Conservation (phyloP, 2,888 invertebrate genomes). For the Dryadula phaetusa region DNA sequence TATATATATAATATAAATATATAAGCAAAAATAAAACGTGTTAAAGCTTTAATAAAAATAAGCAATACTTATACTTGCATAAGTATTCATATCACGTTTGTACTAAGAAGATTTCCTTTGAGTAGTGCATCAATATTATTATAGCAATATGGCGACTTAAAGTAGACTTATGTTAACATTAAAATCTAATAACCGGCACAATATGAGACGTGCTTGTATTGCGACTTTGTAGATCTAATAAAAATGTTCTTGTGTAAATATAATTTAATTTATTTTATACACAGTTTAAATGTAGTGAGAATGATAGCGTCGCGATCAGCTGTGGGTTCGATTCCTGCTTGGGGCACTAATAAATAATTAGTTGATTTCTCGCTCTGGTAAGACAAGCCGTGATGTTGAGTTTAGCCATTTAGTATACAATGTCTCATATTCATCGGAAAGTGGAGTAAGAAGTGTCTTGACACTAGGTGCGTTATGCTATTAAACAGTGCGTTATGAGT, state of each 20-base stretch:
- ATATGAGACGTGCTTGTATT: slow-evolving; percentile 9
- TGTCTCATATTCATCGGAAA: too few relatives aligned
- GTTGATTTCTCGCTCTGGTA: too few relatives aligned
- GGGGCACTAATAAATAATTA: too few relatives aligned
- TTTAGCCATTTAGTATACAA: too few relatives aligned
- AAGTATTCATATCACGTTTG: slow-evolving; percentile 18
- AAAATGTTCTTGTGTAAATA: slow-evolving; percentile 9
- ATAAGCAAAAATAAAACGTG: background rate
- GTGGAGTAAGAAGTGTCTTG: too few relatives aligned
- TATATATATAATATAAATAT: background rate
- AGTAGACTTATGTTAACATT: slow-evolving; percentile 19
- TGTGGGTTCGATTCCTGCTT: too few relatives aligned
- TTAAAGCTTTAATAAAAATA: background rate
- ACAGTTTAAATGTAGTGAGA: too few relatives aligned
- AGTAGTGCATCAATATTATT: slow-evolving; percentile 19
- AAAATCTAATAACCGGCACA: slow-evolving; percentile 21
- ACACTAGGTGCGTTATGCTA: too few relatives aligned
- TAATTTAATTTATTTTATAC: background rate
- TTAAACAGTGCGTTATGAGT: too few relatives aligned
- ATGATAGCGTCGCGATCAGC: too few relatives aligned
- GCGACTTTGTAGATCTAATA: slow-evolving; percentile 8
- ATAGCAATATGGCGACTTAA: slow-evolving; percentile 12
- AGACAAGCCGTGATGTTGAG: too few relatives aligned
- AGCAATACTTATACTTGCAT: slow-evolving; percentile 13
- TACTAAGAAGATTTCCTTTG: slow-evolving; percentile 12